These are phyloP conservation scores for Andricus curvator DNA, from an alignment of 2,888 invertebrate genomes.

Conservation along the genomic window DNA sequence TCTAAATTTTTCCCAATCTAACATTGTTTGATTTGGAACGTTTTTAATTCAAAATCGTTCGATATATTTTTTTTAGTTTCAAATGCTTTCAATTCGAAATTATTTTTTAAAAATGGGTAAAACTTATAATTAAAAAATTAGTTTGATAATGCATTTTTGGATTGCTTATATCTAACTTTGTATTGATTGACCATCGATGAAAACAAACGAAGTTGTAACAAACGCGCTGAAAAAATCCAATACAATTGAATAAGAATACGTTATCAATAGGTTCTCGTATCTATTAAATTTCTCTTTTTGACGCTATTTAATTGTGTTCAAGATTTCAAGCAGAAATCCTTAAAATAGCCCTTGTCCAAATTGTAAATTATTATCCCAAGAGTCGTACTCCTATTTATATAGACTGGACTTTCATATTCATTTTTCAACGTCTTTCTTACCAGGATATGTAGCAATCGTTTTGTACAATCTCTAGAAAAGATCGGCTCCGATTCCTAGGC, in stretches of 20 bases:
- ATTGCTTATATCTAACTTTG: background rate
- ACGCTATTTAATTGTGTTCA: conserved; percentile 26
- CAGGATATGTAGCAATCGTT: conserved; percentile 23
- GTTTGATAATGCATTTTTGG: no score
- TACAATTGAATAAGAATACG: conserved; percentile 27
- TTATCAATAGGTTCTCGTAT: conserved; percentile 15
- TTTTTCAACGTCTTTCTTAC: conserved; percentile 25
- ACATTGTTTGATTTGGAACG: no score
- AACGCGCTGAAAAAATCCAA: conserved; percentile 22
- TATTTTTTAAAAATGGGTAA: no score
- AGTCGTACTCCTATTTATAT: conserved; percentile 24
- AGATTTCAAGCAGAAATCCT: conserved; percentile 1
- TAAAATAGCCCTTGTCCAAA: conserved; percentile 16
- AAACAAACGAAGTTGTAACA: conserved; percentile 10
- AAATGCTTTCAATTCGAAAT: no score
- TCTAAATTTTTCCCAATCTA: no score
- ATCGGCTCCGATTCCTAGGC: conserved; percentile 22
- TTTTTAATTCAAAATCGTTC: no score
- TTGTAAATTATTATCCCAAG: conserved; percentile 27
- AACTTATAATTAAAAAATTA: no score
- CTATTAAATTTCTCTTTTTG: conserved; percentile 26
- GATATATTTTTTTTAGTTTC: no score
- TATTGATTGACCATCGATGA: conserved; percentile 25
- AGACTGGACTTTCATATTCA: conserved; percentile 18
- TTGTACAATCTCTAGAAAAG: conserved; percentile 15